phyloP scores from a whole-genome alignment of 2,797 vertebrate species.

The Cheirogaleus major region DNA sequence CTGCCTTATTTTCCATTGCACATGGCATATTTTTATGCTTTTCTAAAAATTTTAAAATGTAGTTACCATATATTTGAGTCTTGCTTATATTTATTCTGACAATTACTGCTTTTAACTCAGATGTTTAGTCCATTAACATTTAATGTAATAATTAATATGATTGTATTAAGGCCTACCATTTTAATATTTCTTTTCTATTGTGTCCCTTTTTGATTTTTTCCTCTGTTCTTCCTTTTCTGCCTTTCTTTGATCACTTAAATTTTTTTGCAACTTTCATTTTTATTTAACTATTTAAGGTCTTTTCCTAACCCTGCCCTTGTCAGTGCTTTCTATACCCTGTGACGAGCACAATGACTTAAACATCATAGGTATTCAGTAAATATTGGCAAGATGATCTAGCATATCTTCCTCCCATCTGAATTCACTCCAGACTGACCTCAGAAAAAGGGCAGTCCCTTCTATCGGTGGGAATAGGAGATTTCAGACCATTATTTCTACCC shows the following conservation, averaged over 20 bases:
- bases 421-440: neutral
- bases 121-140: neutral
- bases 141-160: neutral
- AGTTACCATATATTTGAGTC: neutral
- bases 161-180: neutral
- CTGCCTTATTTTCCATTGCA: neutral
- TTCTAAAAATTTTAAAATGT: neutral
- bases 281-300: neutral
- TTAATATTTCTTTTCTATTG: slow-evolving; percentile 7
- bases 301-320: neutral
- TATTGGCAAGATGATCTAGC: neutral
- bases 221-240: neutral
- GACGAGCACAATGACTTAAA: neutral
- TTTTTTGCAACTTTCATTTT: neutral
- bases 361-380: neutral
- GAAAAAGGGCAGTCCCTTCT: neutral
- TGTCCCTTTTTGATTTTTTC: neutral
- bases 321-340: neutral
- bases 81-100: neutral
- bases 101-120: neutral
- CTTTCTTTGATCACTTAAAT: neutral
- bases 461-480: neutral
- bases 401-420: neutral
- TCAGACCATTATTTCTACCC: neutral
- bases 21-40: neutral